Base-by-base conservation (phyloP, 2,113 vertebrate species). In the Antigone vipio region DNA sequence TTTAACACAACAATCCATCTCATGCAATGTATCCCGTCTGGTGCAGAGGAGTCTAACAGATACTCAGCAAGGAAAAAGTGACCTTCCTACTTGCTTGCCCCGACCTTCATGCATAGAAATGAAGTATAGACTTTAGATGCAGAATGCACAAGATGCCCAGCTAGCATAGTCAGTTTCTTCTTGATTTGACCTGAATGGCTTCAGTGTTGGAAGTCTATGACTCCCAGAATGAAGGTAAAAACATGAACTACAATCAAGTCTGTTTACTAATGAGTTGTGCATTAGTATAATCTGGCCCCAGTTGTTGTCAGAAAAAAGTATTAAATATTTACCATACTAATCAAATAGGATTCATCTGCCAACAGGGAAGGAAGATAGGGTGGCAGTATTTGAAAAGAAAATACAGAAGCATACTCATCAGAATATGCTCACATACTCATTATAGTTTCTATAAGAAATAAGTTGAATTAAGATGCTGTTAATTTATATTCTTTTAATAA, bases 261-360 rank as follows among this genome's bases (percentile, higher is more conserved):
- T 16, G 86, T 67, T 81, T 47, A 72, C 16, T 91, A 89, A 87
- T 47, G 23, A 78, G 35, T 12, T 53, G 5, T 64, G 10, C 17
- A 27, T 89, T 88, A 71, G 53, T 75, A 83, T 40, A 82, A 58
- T 72, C 42, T 49, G 60, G 16, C 18, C 78, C 35, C 27, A 71
- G 27, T 38, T 90, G 29, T 69, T 85, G 34, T 75, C 58, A 88
- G 49, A 14, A 44, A 74, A 71, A 55, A 74, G 4, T 64, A 84
- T 59, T 84, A 94, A 89, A 85, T 81, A 88, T 87, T 95, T 84
- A 68, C 52, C 23, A 26, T 49, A 49, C 10, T 93, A 86, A 93
- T 76, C 30, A 88, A 94, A 86, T 20, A 55, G 15, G 14, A 66
- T 78, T 91, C 23, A 78, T 86, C 42, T 91, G 30, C 15, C 71